phyloP scores from a whole-genome alignment of 53 echinoderm and acorn worm species.

The Mesocentrotus franciscanus region DNA sequence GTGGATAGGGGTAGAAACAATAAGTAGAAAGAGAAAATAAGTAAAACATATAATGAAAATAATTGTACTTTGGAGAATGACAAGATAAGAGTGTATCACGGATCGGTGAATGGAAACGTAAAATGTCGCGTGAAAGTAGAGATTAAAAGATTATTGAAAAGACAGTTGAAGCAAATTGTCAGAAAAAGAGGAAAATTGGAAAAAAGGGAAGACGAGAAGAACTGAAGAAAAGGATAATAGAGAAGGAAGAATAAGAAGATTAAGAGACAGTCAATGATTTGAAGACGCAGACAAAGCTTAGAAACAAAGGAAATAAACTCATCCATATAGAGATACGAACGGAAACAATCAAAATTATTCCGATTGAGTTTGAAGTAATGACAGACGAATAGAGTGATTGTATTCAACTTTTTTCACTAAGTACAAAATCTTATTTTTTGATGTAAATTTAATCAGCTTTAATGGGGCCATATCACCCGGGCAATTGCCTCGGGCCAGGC shows the following conservation, averaged over 20 bases:
- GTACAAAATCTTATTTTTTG: constrained; percentile 38
- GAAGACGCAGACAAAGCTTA: constrained; percentile 8
- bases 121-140: neutral
- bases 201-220: neutral
- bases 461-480: constrained; percentile 42
- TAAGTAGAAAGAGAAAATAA: neutral
- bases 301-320: constrained; percentile 41
- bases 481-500: constrained; percentile 48
- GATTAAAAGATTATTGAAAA: neutral
- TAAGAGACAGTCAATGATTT: neutral
- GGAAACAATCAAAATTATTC: constrained; percentile 44
- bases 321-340: constrained; percentile 43
- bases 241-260: neutral
- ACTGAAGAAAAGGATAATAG: neutral
- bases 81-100: neutral
- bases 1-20: neutral
- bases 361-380: constrained; percentile 44
- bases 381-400: constrained; percentile 27
- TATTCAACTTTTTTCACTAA: constrained; percentile 25
- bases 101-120: neutral
- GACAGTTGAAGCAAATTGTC: neutral
- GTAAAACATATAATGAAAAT: neutral
- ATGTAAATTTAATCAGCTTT: constrained; percentile 8
- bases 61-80: neutral
- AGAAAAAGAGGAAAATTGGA: neutral